Base-by-base conservation (phyloP, 2,888 invertebrate genomes). In the Eristalis tenax region DNA sequence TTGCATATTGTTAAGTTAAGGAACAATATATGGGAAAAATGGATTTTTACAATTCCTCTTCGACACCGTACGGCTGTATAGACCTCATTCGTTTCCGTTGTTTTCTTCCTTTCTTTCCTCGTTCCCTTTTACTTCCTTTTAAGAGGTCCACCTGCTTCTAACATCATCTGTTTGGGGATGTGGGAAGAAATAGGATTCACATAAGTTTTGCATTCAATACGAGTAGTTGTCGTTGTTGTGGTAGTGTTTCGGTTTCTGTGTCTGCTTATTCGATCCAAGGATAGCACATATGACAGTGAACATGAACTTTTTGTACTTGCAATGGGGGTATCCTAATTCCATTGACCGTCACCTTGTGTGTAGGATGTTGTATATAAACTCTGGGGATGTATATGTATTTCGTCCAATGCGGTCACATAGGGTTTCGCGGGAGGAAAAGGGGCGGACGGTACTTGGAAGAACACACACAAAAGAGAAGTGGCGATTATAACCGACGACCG, bases 31-130 rank as follows among this genome's bases (percentile, higher is more conserved):
- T 50, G 18, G 18, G 18, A 18, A n/a, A 18, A 18, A 50, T 8
- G 6, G 8, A 50, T 18, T 50, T 18, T 50, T 1, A 50, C 18
- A 50, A 50, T 50, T 50, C 50, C 18, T 18, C 18, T 50, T 50
- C 2, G 18, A 50, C 50, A 50, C 50, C 50, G 18, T 50, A 57
- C 23, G 18, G 38, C 65, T 78, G 63, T 82, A 6, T 50, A 50
- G 18, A 5, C 83, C 75, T 79, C 83, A 40, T 61, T 70, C 73
- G 87, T 71, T 87, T 83, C 83, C 78, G 83, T 32, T 71, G 65
- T 63, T 73, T 71, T 76, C 57, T 66, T 63, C 64, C 23, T 69
- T 69, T 57, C 23, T 69, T 69, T 57, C 32, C 50, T 66, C 26
- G n/a, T 71, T 35, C 26, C 43, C 23, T 83, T 83, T 70, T 43